Evolutionary conservation across 2,113 vertebrate genomes (phyloP), one percentile per base, ranked within the genome.

Genomic region (Melanerpes aurifrons): DNA sequence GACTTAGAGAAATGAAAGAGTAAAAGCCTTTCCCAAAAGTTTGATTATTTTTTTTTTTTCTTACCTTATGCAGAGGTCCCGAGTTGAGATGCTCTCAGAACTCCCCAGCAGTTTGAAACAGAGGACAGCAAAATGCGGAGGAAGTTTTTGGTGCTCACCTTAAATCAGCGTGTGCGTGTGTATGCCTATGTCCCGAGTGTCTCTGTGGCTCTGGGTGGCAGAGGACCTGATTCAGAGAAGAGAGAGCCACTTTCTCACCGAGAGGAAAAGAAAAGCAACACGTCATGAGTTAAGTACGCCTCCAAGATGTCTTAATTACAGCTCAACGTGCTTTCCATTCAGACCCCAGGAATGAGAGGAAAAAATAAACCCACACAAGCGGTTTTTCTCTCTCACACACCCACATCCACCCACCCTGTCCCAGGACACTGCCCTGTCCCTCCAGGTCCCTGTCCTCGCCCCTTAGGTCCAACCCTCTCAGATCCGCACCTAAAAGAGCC

Each of bases 201-300:
- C 90, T 95, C 96, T 96, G 97, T 96, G 97, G 95, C 92, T 96
- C 95, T 95, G 97, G 96, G 97, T 97, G 98, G 96, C 96, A 98
- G 94, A 97, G 97, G 97, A 97, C 97, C 97, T 94, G 97, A 89
- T 91, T 89, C 95, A 75, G 92, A 93, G 93, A 93, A 96, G 96
- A 71, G 97, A 95, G 94, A 97, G 91, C 87, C 91, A 97, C 97
- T 97, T 98, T 97, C 97, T 97, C 97, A 97, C 96, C 82, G 87
- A 92, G 87, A 97, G 97, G 91, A 97, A 96, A 97, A 97, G 97
- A 95, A 97, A 97, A 98, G 97, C 96, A 96, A 96, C 97, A 98
- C 98, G 98, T 98, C 98, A 98, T 96, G 93, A 95, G 96, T 92
- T 96, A 97, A 97, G 96, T 97, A 96, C 96, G 97, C 96, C 97